Conservation (phyloP, 2,888 invertebrate genomes). For the Automeris io region DNA sequence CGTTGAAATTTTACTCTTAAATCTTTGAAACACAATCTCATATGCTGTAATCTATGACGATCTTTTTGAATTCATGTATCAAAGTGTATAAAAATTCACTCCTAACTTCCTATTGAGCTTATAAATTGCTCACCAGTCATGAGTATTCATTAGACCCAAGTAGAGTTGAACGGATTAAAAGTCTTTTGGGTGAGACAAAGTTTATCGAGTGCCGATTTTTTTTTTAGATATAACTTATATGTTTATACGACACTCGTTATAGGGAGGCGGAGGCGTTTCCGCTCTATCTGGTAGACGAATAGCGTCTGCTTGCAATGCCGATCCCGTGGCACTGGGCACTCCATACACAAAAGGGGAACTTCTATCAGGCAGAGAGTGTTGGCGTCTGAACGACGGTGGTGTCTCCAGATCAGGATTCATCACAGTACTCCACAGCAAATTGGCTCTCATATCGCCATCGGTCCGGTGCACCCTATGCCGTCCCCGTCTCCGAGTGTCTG, state of each 20-base stretch:
- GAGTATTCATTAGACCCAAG: too few species aligned
- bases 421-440: slow-evolving; percentile 54
- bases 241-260: slow-evolving; percentile 55
- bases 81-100: too few species aligned
- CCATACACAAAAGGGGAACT: slow-evolving; percentile 38
- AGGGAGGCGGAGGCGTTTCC: slow-evolving; percentile 70
- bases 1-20: too few species aligned
- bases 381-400: slow-evolving; percentile 54
- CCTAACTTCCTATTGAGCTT: too few species aligned
- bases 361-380: slow-evolving; percentile 47
- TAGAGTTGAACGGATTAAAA: too few species aligned
- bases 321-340: slow-evolving; percentile 35
- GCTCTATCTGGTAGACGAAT: slow-evolving; percentile 43
- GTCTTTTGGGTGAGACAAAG: too few species aligned
- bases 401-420: slow-evolving; percentile 57
- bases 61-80: too few species aligned
- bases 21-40: too few species aligned
- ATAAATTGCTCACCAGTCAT: too few species aligned
- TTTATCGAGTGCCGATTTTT: too few species aligned
- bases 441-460: slow-evolving; percentile 57
- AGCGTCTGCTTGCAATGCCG: slow-evolving; percentile 44
- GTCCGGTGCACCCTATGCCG: slow-evolving; percentile 26
- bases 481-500: slow-evolving; percentile 36
- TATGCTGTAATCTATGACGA: too few species aligned
- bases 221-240: too few species aligned